Percentiles rank a stretch among this genome's conserved stretches.
phyloP scores from a whole-genome alignment of 92 coral and sea anemone genomes.

The Epizoanthus rinbou region DNA sequence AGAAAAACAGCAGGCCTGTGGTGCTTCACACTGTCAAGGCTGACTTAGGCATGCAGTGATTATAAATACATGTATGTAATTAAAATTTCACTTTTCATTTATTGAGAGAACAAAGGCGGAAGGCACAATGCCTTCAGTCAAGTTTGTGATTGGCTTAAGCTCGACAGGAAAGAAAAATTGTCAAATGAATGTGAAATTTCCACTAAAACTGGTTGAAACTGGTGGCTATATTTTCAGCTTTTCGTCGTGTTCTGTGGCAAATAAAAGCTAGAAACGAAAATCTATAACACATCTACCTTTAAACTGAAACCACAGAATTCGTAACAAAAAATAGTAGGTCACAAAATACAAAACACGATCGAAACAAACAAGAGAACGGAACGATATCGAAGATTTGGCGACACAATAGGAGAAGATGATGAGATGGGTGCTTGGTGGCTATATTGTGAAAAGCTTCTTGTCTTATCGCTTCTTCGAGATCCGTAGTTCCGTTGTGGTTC shows the following conservation, averaged over 20 bases:
- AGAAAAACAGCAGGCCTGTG: too few relatives aligned
- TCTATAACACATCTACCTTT: neutral
- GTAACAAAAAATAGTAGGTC: neutral
- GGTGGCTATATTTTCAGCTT: conserved; percentile 10
- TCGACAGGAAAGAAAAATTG: conserved; percentile 36
- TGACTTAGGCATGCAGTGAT: too few relatives aligned
- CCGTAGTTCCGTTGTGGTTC: conserved; percentile 40
- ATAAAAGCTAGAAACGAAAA: neutral
- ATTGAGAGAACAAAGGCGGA: conserved; percentile 68
- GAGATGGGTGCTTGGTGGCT: conserved; percentile 38
- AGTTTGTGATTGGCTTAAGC: conserved; percentile 68
- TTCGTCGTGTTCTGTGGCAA: conserved; percentile 6
- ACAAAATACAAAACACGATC: neutral
- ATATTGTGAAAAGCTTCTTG: conserved; percentile 37
- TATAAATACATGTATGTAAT: too few relatives aligned
- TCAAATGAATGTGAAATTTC: conserved; percentile 29
- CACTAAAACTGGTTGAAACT: conserved; percentile 23
- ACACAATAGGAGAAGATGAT: conserved; percentile 35
- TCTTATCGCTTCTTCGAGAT: conserved; percentile 15
- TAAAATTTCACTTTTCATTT: conserved; percentile 92
- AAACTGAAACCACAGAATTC: neutral
- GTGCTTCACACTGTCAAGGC: too few relatives aligned
- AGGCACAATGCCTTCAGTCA: conserved; percentile 71
- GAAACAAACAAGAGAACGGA: conserved; percentile 22
- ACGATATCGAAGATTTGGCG: conserved; percentile 19